Base-by-base conservation (phyloP, 2,797 vertebrate genomes). In the Sus cebifrons region DNA sequence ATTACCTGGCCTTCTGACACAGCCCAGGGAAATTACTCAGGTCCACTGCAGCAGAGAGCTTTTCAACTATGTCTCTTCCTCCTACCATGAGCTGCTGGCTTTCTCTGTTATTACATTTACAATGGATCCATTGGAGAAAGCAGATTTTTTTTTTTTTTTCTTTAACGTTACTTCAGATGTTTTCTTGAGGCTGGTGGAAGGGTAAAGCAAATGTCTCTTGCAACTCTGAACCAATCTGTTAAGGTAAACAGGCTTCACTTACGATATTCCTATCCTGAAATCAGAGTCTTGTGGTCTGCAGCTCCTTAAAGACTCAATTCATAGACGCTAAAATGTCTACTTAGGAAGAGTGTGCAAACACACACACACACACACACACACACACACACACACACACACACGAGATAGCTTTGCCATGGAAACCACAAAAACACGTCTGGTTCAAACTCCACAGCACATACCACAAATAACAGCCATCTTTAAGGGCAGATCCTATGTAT, bases 401-500 rank as follows among this genome's bases (percentile, higher is more conserved):
- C 20, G 97, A 95, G 97, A 96, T 82, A 98, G 97, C 96, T 98
- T 98, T 98, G 98, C 98, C 98, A 99, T 99, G 98, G 98, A 98
- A 98, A 98, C 97, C 79, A 95, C 98, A 95, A 97, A 98, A 97
- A 97, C 97, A 98, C 74, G 96, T 98, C 98, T 98, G 97, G 91
- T 98, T 98, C 98, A 97, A 98, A 94, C 92, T 98, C 97, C 97
- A 97, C 60, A 98, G 98, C 96, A 98, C 98, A 98, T 91, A 97
- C 97, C 98, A 98, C 97, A 98, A 98, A 98, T 94, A 98, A 97
- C 70, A 91, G 97, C 90, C 97, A 98, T 97, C 97, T 98, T 98
- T 96, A 96, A 97, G 96, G 97, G 98, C 74, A 97, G 85, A 95
- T 60, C 62, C 64, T 93, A 27, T 75, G 73, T 62, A 87, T 44